phyloP scores from a whole-genome alignment of 2,888 invertebrate genomes.

The Lomographa bimaculata region DNA sequence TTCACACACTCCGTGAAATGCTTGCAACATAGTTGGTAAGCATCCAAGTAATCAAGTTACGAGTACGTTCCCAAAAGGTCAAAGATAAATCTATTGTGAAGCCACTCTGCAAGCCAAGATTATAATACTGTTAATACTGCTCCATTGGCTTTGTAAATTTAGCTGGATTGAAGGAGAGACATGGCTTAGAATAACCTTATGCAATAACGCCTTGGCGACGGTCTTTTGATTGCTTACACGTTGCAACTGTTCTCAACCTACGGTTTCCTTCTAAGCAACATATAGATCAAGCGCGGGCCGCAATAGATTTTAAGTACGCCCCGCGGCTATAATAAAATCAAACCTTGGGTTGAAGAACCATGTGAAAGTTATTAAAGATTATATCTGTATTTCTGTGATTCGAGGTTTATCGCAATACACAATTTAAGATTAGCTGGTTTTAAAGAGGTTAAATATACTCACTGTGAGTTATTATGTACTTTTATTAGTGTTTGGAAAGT shows the following conservation, averaged over 20 bases:
- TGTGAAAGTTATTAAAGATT: no score
- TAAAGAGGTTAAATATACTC: no score
- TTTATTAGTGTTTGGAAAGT: no score
- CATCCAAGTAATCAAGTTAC: slow-evolving; percentile 23
- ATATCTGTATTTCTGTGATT: no score
- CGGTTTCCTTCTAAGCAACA: no score
- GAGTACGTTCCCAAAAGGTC: slow-evolving; percentile 21
- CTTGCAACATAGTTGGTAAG: slow-evolving; percentile 23
- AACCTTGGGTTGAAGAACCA: no score
- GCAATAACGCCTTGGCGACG: slow-evolving; percentile 59
- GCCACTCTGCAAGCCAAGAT: slow-evolving; percentile 12
- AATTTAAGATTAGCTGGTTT: neutral
- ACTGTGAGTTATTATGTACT: no score
- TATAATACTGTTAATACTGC: slow-evolving; percentile 17
- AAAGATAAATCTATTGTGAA: slow-evolving; percentile 21
- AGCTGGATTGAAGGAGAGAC: slow-evolving; percentile 35
- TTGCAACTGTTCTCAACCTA: slow-evolving; percentile 3
- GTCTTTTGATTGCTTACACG: slow-evolving; percentile 37
- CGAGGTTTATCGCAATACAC: no score
- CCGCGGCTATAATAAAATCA: slow-evolving; percentile 3
- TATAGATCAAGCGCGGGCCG: no score
- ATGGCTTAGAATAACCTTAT: slow-evolving; percentile 58
- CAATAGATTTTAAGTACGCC: neutral
- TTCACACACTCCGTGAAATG: slow-evolving; percentile 20
- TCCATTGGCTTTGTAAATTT: slow-evolving; percentile 5